Evolutionary conservation across 2,113 vertebrate species (phyloP).

Genomic region (Zapus hudsonius): DNA sequence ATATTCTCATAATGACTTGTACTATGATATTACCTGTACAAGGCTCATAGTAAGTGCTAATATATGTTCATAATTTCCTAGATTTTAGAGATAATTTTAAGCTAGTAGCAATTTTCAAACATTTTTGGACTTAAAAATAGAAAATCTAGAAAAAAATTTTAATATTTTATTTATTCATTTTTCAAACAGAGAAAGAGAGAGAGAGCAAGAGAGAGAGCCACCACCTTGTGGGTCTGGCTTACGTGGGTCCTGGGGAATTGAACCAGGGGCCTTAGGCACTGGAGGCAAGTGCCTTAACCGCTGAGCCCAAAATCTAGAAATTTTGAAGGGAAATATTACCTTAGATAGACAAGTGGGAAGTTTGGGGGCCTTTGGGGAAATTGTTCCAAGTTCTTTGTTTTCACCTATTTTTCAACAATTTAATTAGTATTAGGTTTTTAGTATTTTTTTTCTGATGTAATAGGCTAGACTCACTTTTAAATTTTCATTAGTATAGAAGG

Average conservation of each 20-base stretch:
- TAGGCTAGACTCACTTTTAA: conserved; percentile 47
- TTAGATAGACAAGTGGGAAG: conserved; percentile 6
- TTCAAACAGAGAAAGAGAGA: too few species aligned
- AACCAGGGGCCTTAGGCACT: too few species aligned
- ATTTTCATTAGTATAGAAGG: conserved; percentile 1
- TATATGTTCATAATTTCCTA: neutral
- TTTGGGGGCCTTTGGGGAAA: neutral
- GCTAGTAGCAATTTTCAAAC: conserved; percentile 19
- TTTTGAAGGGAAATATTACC: conserved; percentile 33
- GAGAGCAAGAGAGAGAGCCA: too few species aligned
- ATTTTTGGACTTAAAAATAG: neutral
- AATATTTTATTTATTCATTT: too few species aligned
- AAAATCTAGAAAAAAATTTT: neutral
- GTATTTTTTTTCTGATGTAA: conserved; percentile 51
- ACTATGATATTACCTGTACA: neutral
- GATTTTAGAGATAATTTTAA: conserved; percentile 20
- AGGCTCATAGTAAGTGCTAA: neutral
- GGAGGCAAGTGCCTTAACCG: too few species aligned
- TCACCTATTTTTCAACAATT: conserved; percentile 37
- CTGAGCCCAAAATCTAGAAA: neutral
- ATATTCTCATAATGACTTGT: conserved; percentile 1
- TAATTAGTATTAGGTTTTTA: conserved; percentile 31
- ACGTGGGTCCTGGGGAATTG: too few species aligned
- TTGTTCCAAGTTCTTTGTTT: conserved; percentile 1
- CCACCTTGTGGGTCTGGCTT: too few species aligned